Conservation (phyloP, 2,797 vertebrate genomes). For the Sebastiscus albofasciatus region DNA sequence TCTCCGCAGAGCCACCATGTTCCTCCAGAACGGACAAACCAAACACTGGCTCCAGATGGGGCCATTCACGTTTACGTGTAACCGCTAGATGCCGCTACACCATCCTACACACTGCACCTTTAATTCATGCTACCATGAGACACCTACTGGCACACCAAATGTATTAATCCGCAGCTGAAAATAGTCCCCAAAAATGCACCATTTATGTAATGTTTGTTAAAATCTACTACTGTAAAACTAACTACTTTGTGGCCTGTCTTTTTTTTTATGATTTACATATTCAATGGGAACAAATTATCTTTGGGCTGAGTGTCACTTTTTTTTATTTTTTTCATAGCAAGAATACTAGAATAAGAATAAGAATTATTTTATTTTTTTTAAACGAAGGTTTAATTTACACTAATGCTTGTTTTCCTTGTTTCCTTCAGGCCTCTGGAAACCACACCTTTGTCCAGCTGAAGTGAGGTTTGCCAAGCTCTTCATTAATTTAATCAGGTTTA, state of each 20-base stretch:
- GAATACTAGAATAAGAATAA: not conserved
- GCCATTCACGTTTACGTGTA: too few species aligned
- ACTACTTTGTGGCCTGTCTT: not conserved
- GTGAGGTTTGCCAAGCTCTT: slow-evolving; percentile 76
- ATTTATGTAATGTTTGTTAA: not conserved
- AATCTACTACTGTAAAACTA: too few species aligned
- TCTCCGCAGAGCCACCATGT: too few species aligned
- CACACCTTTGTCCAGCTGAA: slow-evolving; percentile 78
- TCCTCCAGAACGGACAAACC: too few species aligned
- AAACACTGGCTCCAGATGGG: too few species aligned
- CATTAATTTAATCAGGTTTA: slow-evolving; percentile 84
- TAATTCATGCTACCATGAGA: not conserved
- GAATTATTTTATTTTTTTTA: too few species aligned
- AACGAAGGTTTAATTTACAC: not conserved
- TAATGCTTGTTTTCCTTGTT: slow-evolving; percentile 1
- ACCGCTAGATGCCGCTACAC: too few species aligned
- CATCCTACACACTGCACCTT: too few species aligned
- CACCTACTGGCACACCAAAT: not conserved
- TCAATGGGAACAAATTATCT: not conserved
- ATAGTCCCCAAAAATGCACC: not conserved
- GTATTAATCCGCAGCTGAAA: not conserved
- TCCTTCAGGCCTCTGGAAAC: slow-evolving; percentile 73
- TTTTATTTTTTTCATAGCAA: not conserved
- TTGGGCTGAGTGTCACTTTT: not conserved
- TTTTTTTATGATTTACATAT: not conserved